Percentiles rank a stretch among this genome's conserved stretches.
Evolutionary conservation across 2,888 invertebrate species (phyloP).

Genomic region (Dolichopus griseipennis): DNA sequence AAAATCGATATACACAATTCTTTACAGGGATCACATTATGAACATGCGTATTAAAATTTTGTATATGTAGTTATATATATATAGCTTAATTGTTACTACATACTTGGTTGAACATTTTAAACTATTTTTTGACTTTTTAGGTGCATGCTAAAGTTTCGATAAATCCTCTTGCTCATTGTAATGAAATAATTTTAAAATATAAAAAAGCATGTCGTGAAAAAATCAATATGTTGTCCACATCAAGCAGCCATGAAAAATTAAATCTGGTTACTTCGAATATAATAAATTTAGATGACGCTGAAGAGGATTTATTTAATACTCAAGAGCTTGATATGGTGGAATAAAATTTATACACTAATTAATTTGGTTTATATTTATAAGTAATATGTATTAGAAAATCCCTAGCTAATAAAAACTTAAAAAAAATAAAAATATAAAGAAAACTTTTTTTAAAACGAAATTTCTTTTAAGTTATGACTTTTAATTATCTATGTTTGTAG

Average conservation of each 20-base stretch:
- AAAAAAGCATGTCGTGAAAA: constrained; percentile 32
- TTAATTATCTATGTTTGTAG: background rate
- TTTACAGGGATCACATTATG: background rate
- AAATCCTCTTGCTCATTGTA: constrained; percentile 33
- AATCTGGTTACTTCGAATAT: constrained; percentile 25
- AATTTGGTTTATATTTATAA: too few species aligned
- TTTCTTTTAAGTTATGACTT: too few species aligned
- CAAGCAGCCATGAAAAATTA: too few species aligned
- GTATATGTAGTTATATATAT: constrained; percentile 10
- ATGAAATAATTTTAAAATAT: constrained; percentile 35
- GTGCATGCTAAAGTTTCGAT: constrained; percentile 35
- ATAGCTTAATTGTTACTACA: background rate
- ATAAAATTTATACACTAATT: background rate
- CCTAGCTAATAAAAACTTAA: too few species aligned
- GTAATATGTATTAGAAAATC: too few species aligned
- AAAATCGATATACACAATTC: background rate
- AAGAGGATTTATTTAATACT: constrained; percentile 20
- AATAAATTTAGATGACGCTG: constrained; percentile 18
- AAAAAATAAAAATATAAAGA: background rate
- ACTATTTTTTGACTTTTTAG: constrained; percentile 27
- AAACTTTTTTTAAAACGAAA: background rate
- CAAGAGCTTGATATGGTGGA: background rate
- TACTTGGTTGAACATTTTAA: too few species aligned
- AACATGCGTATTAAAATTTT: background rate
- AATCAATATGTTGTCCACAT: constrained; percentile 15